phyloP scores from a whole-genome alignment of 1,140 invertebrate genomes.

The Aphaenogaster floridana region DNA sequence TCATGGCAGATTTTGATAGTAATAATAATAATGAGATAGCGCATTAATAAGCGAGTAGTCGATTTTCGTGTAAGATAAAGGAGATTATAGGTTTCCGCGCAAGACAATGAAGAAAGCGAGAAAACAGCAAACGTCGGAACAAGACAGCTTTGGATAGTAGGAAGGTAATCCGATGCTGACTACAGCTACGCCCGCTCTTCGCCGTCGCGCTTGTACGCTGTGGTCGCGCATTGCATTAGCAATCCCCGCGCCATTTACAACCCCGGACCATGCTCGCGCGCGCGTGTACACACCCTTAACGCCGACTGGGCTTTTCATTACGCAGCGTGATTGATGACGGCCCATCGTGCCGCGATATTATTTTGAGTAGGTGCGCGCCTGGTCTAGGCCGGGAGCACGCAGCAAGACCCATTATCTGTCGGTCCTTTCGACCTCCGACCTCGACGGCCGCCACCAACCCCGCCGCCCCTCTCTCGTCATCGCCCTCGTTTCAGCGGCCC shows the following conservation, averaged over 20 bases:
- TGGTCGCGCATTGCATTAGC: conserved; percentile 6
- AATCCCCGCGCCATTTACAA: conserved; percentile 55
- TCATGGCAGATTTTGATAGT: background rate
- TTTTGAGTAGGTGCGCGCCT: conserved; percentile 69
- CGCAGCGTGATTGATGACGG: conserved; percentile 74
- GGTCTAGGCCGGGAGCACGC: conserved; percentile 46
- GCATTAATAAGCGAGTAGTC: background rate
- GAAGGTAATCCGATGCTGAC: background rate
- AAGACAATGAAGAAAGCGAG: background rate
- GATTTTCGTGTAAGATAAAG: background rate
- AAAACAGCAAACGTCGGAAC: background rate
- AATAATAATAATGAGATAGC: conserved; percentile 4
- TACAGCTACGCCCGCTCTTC: background rate
- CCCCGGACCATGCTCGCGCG: background rate
- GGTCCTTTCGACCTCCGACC: conserved; percentile 64
- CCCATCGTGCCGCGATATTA: conserved; percentile 72
- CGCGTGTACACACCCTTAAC: conserved; percentile 55
- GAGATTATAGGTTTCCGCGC: background rate
- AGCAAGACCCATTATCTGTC: conserved; percentile 73
- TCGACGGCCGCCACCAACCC: background rate
- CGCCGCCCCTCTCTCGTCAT: conserved; percentile 67
- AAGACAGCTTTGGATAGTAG: background rate
- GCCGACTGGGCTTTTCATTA: conserved; percentile 74
- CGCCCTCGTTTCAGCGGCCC: conserved; percentile 46
- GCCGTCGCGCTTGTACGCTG: background rate